Percentiles rank a stretch among this genome's conserved stretches.
phyloP scores from a whole-genome alignment of 2,888 invertebrate genomes.

The Ypsolopha scabrella region DNA sequence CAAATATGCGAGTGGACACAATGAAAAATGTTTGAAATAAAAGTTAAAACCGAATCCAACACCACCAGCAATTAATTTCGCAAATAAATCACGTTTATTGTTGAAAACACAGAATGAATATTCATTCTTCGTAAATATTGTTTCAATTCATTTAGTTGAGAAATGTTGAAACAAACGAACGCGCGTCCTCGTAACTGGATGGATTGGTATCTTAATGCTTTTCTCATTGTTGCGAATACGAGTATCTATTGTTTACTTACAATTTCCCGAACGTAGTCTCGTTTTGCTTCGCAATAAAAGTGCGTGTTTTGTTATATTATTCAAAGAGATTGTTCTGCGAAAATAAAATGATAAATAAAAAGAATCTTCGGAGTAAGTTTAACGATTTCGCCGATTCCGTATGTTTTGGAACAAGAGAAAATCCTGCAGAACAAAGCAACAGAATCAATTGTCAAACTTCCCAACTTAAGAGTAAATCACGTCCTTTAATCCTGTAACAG shows the following conservation, averaged over 20 bases:
- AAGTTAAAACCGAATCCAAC: background rate
- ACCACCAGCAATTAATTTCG: slow-evolving; percentile 10
- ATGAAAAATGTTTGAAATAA: background rate
- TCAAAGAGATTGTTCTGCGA: too few species aligned
- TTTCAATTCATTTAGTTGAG: slow-evolving; percentile 7
- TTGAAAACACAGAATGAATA: slow-evolving; percentile 14
- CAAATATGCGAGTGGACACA: too few species aligned
- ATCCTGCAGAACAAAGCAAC: background rate
- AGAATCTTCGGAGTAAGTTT: too few species aligned
- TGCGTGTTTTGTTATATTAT: too few species aligned
- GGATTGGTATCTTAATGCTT: slow-evolving; percentile 1
- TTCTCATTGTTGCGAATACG: background rate
- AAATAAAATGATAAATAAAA: too few species aligned
- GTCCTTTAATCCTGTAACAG: background rate
- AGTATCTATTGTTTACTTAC: slow-evolving; percentile 15
- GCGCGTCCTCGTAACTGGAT: background rate
- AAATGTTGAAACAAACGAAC: slow-evolving; percentile 9
- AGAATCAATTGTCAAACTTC: background rate
- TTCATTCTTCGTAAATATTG: slow-evolving; percentile 11
- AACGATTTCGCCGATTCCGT: too few species aligned
- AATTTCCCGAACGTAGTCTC: too few species aligned
- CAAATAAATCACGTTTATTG: slow-evolving; percentile 28
- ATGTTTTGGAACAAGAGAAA: too few species aligned
- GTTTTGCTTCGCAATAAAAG: too few species aligned
- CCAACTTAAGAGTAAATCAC: background rate